These are phyloP conservation scores for Taurulus bubalis DNA, from an alignment of 2,113 vertebrate genomes.

Conservation along the genomic window DNA sequence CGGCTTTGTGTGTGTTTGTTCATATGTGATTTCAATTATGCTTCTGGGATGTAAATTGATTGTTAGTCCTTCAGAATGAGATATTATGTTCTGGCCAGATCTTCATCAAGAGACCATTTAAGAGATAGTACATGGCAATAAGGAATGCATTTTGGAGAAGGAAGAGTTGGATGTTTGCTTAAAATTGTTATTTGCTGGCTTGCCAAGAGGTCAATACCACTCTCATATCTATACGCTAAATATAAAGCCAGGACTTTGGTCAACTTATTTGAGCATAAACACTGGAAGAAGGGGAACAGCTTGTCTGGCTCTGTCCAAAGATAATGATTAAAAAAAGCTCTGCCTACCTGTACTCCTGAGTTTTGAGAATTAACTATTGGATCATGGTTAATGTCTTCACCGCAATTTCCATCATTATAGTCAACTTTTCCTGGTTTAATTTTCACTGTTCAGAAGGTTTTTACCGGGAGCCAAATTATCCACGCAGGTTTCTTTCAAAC, in stretches of 20 bases:
- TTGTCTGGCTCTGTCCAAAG: background rate
- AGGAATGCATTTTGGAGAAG: background rate
- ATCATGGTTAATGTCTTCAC: too few relatives aligned
- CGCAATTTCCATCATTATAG: too few relatives aligned
- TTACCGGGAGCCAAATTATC: too few relatives aligned
- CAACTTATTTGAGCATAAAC: background rate
- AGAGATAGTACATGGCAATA: background rate
- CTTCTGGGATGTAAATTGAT: background rate
- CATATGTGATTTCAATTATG: slow-evolving; percentile 8
- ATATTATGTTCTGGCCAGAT: background rate
- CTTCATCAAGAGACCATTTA: background rate
- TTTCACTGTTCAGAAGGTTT: too few relatives aligned
- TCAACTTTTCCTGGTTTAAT: too few relatives aligned
- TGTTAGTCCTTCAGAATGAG: background rate
- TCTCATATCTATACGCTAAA: background rate
- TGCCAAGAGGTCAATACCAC: background rate
- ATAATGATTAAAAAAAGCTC: background rate
- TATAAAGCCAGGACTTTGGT: background rate
- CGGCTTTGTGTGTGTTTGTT: slow-evolving; percentile 36
- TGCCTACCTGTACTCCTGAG: background rate
- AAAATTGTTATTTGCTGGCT: background rate
- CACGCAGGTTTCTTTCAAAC: too few relatives aligned
- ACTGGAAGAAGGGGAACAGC: background rate
- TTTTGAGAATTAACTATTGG: too few relatives aligned
- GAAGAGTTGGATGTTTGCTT: background rate